Base-by-base conservation (phyloP, 2,888 invertebrate species). In the Calameuta filiformis region DNA sequence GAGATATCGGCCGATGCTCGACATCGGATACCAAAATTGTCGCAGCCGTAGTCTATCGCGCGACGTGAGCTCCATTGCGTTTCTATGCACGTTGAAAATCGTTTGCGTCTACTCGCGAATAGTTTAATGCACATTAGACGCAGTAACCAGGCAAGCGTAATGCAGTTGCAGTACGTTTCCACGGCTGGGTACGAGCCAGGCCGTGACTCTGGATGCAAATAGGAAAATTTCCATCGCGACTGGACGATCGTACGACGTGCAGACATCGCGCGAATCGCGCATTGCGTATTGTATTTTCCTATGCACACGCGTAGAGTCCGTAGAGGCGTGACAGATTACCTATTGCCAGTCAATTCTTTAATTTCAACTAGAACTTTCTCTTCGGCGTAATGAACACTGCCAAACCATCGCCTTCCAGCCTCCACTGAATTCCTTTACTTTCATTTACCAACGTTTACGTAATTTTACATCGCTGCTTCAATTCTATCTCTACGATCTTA, bases 121-220 rank as follows among this genome's bases (percentile, higher is more conserved):
- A 56, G 56, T 23, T 23, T 9, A 56, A 15, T 56, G 23, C 56
- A 56, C 9, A 56, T 56, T 56, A 56, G 23, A 23, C 56, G 56
- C 56, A 56, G 56, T 56, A 56, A 23, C 23, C 56, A 56, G 23
- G 74, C 74, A 23, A 33, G 30, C 71, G 12, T 71, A 31, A 31
- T 15, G 71, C 71, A 34, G 35, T 34, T 74, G 9, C 35, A 23
- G 74, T 74, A 74, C 35, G 34, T 74, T 74, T 74, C 74, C 74
- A 74, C 37, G 35, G 74, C 34, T 74, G 74, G 74, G 35, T 34
- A 35, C 35, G 23, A 30, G 74, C 74, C 74, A 74, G 35, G 30
- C 23, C 71, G 71, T 30, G 30, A 34, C 56, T 56, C 71, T 71
- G 31, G 71, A 71, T 71, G 71, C 31, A 71, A 71, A 71, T 71